Conservation (phyloP, 2,113 vertebrate species). For the Triplophysa siluroides region DNA sequence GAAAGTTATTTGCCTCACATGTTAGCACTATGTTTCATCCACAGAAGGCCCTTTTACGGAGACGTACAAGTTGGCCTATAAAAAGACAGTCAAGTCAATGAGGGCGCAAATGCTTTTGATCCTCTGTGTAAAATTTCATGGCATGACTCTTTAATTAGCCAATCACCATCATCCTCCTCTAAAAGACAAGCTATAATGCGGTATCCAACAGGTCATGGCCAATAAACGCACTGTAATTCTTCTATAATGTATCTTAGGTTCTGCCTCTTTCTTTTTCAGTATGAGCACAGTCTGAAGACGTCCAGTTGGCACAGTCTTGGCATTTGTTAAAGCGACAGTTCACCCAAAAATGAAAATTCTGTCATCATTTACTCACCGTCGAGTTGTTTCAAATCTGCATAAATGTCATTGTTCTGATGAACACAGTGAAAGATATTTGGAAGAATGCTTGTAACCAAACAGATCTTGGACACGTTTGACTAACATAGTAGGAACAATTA, state of each 20-base stretch:
- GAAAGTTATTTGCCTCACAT: neutral
- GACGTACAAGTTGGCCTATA: neutral
- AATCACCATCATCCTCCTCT: constrained; percentile 57
- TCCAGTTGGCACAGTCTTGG: too few species aligned
- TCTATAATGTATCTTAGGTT: neutral
- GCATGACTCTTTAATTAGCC: constrained; percentile 63
- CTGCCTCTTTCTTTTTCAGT: neutral
- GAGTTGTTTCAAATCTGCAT: too few species aligned
- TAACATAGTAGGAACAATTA: too few species aligned
- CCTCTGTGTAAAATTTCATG: constrained; percentile 60
- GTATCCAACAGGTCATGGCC: constrained; percentile 53
- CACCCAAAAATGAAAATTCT: too few species aligned
- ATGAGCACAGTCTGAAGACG: too few species aligned
- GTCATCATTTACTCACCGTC: too few species aligned
- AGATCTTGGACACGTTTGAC: too few species aligned
- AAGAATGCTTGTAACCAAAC: too few species aligned
- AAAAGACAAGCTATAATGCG: constrained; percentile 47
- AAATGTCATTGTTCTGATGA: too few species aligned
- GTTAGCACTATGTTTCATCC: neutral
- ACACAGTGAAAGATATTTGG: too few species aligned
- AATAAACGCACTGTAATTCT: constrained; percentile 51
- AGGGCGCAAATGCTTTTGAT: constrained; percentile 33
- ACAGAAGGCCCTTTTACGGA: neutral
- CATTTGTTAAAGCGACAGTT: too few species aligned
- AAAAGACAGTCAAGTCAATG: neutral